Evolutionary conservation across 1,140 invertebrate species (phyloP).

Genomic region (Trachymyrmex cornetzi): DNA sequence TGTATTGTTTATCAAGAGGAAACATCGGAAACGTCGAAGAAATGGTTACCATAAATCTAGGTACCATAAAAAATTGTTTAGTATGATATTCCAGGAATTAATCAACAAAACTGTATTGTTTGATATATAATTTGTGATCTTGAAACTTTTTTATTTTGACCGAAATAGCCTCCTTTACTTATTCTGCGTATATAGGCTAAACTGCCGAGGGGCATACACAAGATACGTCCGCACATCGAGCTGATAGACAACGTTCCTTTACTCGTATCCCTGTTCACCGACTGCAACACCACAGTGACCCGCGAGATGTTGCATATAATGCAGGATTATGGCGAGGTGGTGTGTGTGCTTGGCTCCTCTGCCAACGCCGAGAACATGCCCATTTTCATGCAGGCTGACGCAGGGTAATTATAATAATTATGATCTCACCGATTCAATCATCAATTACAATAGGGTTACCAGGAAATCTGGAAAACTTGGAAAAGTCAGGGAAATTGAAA

Average conservation of each 20-base stretch:
- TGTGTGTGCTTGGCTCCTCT: constrained; percentile 96
- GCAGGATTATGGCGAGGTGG: constrained; percentile 98
- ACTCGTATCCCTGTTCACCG: constrained; percentile 98
- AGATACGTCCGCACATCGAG: constrained; percentile 98
- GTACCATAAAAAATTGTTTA: too few species aligned
- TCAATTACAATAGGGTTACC: too few species aligned
- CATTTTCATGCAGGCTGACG: constrained; percentile 97
- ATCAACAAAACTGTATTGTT: too few species aligned
- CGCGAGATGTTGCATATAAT: constrained; percentile 97
- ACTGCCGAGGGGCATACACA: constrained; percentile 97
- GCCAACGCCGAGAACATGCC: constrained; percentile 95
- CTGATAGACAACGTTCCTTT: constrained; percentile 98
- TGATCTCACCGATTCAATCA: not conserved
- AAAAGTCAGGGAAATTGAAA: too few species aligned
- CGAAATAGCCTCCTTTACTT: not conserved
- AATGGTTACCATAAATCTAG: too few species aligned
- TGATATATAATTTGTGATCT: too few species aligned
- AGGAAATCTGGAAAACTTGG: too few species aligned
- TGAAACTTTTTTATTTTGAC: too few species aligned
- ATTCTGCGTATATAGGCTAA: constrained; percentile 90
- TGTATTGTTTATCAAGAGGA: too few species aligned
- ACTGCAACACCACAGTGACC: constrained; percentile 96
- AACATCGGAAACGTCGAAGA: too few species aligned
- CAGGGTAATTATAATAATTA: constrained; percentile 89
- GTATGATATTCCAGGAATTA: too few species aligned